Evolutionary conservation across 2,113 vertebrate species (phyloP).

Genomic region (Python bivittatus): DNA sequence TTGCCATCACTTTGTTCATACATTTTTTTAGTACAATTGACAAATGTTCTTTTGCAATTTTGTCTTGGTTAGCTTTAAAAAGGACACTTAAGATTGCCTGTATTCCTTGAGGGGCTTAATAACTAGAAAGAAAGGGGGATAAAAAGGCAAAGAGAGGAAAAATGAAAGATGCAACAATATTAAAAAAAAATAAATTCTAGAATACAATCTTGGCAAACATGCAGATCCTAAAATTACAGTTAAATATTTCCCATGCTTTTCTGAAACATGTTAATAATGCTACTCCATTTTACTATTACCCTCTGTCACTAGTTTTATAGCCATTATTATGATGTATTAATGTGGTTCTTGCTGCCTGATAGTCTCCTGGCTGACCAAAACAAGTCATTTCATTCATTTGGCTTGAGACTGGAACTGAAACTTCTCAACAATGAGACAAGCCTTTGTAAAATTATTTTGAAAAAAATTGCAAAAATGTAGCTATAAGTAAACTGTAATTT

Average conservation of each 20-base stretch:
- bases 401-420: conserved; percentile 10
- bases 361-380: background rate
- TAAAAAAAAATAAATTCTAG: background rate
- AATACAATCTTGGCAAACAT: conserved; percentile 10
- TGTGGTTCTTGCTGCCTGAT: background rate
- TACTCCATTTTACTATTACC: background rate
- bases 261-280: background rate
- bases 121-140: background rate
- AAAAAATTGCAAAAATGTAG: background rate
- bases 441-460: background rate
- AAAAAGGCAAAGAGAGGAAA: background rate
- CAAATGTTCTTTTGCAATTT: background rate
- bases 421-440: accelerated
- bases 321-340: background rate
- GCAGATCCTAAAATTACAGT: background rate
- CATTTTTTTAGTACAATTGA: background rate
- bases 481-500: background rate
- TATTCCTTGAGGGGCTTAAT: background rate
- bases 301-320: background rate
- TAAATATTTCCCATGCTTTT: background rate
- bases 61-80: background rate
- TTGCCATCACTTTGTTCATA: background rate
- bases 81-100: background rate
- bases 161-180: background rate
- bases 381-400: background rate